Evolutionary conservation across 2,888 invertebrate species (phyloP).

Genomic region (Leptopterna dolabrata): DNA sequence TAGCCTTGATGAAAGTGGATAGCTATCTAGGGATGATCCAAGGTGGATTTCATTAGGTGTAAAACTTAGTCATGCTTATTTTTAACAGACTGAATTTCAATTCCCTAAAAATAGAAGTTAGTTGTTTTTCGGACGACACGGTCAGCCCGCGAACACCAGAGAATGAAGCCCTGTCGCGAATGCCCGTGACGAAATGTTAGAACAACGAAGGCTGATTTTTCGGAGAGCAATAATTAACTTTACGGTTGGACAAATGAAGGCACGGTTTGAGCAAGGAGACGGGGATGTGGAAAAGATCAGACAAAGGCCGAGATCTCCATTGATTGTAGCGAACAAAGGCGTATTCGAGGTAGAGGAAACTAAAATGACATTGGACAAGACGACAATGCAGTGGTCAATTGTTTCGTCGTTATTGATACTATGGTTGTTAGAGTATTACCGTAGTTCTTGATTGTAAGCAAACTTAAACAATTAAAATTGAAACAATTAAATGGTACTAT

Average conservation of each 20-base stretch:
- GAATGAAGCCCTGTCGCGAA: background rate
- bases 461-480: too few species aligned
- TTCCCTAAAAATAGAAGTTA: too few species aligned
- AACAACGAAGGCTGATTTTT: constrained; percentile 12
- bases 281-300: background rate
- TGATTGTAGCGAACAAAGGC: background rate
- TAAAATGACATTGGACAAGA: background rate
- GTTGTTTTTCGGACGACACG: too few species aligned
- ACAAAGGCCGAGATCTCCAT: background rate
- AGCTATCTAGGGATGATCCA: too few species aligned
- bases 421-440: background rate
- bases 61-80: too few species aligned
- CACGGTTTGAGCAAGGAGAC: constrained; percentile 5
- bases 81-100: too few species aligned
- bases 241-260: constrained; percentile 12
- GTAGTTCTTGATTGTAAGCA: too few species aligned
- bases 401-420: background rate
- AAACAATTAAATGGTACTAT: too few species aligned
- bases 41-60: too few species aligned
- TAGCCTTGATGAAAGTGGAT: too few species aligned
- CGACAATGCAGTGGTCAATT: background rate
- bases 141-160: background rate
- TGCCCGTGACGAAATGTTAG: constrained; percentile 28
- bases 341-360: background rate
- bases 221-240: constrained; percentile 35